Evolutionary conservation across 1,140 invertebrate species (phyloP), one percentile per base, ranked within the genome.

Genomic region (Metopolophium dirhodum): DNA sequence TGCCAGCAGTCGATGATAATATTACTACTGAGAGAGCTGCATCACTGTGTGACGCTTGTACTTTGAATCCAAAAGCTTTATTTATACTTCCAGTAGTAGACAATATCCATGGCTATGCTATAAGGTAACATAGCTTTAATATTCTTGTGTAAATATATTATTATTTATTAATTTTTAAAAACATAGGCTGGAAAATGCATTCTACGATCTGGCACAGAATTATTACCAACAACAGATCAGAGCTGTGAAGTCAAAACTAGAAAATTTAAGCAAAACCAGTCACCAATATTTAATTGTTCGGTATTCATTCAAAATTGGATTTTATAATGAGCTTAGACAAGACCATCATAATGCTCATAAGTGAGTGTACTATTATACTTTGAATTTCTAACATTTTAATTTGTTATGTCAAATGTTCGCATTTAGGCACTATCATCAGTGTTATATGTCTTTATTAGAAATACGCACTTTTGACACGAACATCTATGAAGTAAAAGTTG

Each of bases 231-330:
- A 97, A 93, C 97, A 98, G 95, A 97, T 98, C n/a, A 97, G 97
- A 94, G 96, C 97, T 92, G 97, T 99, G 14, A 98, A 98, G 95
- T 96, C 96, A 77, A 98, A 99, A 95, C 96, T 97, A 94, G 98
- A 99, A 95, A 97, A 98, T 94, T 96, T 99, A 23, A 99, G 98
- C 94, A 99, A 98, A 96, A 98, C 97, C 23, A 97, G 97, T 30
- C 98, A 99, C 95, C 97, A 98, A 95, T 97, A 98, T 94, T 96
- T 99, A 37, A 98, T 98, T 96, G 98, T 99, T 8, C 96, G 99
- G 45, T 99, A 99, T 96, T 98, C 99, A 94, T 99, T 99, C 95
- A 99, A 99, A 96, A 97, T 99, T 95, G 99, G 97, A n/a, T 99
- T 99, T 96, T 97, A 99, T 83, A 98, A 98, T 95, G 99, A 99